Evolutionary conservation across 1,140 invertebrate genomes (phyloP).

Genomic region (Globodera rostochiensis): DNA sequence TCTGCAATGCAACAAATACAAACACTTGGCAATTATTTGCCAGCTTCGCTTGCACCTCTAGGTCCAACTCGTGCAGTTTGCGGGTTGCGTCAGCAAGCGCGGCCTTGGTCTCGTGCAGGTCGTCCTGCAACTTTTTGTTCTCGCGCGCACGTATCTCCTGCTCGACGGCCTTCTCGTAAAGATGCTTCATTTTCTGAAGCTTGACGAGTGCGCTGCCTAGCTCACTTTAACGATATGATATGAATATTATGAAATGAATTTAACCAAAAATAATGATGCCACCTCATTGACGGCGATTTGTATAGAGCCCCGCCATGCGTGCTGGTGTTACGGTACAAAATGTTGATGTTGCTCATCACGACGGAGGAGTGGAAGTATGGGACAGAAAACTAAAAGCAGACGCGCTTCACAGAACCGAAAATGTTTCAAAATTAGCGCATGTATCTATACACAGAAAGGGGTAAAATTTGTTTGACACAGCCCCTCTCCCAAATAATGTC

Average conservation of each 20-base stretch:
- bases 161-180: conserved; percentile 89
- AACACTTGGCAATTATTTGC: neutral
- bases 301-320: conserved; percentile 5
- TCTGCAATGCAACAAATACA: conserved; percentile 62
- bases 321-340: conserved; percentile 24
- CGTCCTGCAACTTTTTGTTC: conserved; percentile 94
- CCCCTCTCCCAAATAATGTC: too few species aligned
- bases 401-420: too few species aligned
- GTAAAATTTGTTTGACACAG: too few species aligned
- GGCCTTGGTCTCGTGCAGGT: conserved; percentile 85
- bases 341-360: too few species aligned
- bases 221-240: conserved; percentile 70
- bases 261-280: too few species aligned
- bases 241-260: neutral
- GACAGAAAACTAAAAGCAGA: too few species aligned
- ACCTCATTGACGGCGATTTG: conserved; percentile 15
- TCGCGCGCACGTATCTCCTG: conserved; percentile 84
- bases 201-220: conserved; percentile 83
- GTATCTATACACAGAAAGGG: too few species aligned
- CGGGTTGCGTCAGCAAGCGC: conserved; percentile 86
- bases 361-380: too few species aligned
- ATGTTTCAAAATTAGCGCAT: too few species aligned
- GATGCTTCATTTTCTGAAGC: conserved; percentile 71
- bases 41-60: conserved; percentile 75
- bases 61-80: conserved; percentile 88